Base-by-base conservation (phyloP, 2,888 invertebrate genomes). In the Philereme vetulata region DNA sequence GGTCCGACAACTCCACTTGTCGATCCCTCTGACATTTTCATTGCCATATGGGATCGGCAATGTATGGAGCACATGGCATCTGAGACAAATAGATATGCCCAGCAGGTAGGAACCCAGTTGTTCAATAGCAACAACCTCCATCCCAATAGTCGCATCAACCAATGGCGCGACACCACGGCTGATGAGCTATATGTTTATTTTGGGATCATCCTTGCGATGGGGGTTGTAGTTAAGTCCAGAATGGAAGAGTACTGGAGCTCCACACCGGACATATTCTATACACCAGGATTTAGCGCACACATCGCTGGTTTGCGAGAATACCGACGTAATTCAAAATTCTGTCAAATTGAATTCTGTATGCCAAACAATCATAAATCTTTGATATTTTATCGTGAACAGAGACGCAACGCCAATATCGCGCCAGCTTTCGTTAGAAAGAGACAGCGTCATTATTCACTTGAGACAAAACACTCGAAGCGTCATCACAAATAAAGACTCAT, bases 41-140 rank as follows among this genome's bases (percentile, higher is more conserved):
- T 58, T 55, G 61, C 58, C 10, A 76, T 75, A 64, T 76, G 75
- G 77, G 67, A 75, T 68, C 61, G 62, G 0, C 32, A 63, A 47
- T 60, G 72, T 11, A 75, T 78, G 71, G 66, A 72, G 56, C 36
- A 62, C 44, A 74, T 76, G 33, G 71, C 43, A 4, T 5, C 5
- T 6, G 71, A 76, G 50, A 78, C 74, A 0, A 77, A 76, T 44
- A 53, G 36, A 10, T 75, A 76, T 55, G 74, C 74, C n/a, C 69
- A 76, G 58, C 60, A 73, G 47, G 3, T 68, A n/a, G 67, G 62
- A 35, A n/a, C 45, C 4, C 59, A 53, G 38, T 38, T 53, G 56
- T 34, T 60, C 32, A n/a, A 40, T n/a, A n/a, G n/a, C n/a, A n/a
- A n/a, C n/a, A n/a, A n/a, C n/a, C n/a, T n/a, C n/a, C n/a, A n/a